Percentiles rank a stretch among this genome's conserved stretches.
phyloP scores from a whole-genome alignment of 2,888 invertebrate species.

The Ethmia dodecea region DNA sequence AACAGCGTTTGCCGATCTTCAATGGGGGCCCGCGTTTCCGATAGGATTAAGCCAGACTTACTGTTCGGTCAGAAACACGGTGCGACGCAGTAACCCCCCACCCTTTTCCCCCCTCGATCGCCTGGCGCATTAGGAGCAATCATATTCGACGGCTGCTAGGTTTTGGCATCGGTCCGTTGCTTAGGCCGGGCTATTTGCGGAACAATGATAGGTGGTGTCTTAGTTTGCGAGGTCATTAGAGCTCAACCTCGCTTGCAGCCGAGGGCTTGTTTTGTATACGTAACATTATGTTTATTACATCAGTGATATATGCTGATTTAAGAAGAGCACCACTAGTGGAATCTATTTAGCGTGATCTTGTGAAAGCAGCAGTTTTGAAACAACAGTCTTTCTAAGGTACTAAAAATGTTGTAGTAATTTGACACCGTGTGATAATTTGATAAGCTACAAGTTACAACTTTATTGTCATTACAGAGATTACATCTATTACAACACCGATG shows the following conservation, averaged over 20 bases:
- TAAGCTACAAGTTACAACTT: too few relatives aligned
- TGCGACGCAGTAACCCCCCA: conserved; percentile 45
- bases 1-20: conserved; percentile 61
- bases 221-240: conserved; percentile 48
- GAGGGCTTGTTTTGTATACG: conserved; percentile 6
- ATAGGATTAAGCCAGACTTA: conserved; percentile 77
- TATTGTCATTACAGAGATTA: too few relatives aligned
- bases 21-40: conserved; percentile 73
- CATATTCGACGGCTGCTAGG: conserved; percentile 73
- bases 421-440: too few relatives aligned
- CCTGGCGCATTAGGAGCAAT: conserved; percentile 72
- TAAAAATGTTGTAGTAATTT: too few relatives aligned
- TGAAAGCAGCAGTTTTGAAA: too few relatives aligned
- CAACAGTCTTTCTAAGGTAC: too few relatives aligned
- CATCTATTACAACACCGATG: too few relatives aligned
- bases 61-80: conserved; percentile 74
- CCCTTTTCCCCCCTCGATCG: conserved; percentile 37
- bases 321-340: too few relatives aligned
- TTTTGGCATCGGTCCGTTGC: conserved; percentile 71
- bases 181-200: conserved; percentile 60
- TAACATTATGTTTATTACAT: too few relatives aligned
- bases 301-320: too few relatives aligned
- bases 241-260: conserved; percentile 32
- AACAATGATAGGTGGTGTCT: conserved; percentile 71
- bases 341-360: too few relatives aligned